Conservation (phyloP, 2,797 vertebrate species). For the Enteromius viviparus region DNA sequence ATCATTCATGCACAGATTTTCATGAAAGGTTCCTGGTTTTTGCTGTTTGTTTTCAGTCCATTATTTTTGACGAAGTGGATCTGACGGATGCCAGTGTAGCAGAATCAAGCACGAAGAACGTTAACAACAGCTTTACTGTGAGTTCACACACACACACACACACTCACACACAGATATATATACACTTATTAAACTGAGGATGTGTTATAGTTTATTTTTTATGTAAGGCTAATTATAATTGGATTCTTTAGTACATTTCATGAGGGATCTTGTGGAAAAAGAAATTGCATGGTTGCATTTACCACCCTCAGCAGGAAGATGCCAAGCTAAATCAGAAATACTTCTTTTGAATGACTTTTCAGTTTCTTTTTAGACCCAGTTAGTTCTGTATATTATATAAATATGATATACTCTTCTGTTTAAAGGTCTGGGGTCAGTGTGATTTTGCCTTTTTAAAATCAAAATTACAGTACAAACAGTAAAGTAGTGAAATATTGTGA, state of each 20-base stretch:
- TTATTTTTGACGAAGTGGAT: slow-evolving; percentile 98
- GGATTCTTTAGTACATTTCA: neutral
- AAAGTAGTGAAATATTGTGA: neutral
- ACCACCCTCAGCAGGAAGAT: neutral
- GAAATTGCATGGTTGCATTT: neutral
- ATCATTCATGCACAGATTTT: neutral
- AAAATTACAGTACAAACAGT: neutral
- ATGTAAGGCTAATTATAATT: neutral
- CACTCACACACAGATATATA: too few species aligned
- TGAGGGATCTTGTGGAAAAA: neutral
- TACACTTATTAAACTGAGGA: too few species aligned
- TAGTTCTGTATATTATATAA: neutral
- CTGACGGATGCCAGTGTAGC: slow-evolving; percentile 95
- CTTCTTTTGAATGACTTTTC: neutral
- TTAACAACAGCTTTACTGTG: slow-evolving; percentile 99
- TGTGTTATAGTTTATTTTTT: neutral
- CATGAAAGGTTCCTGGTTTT: neutral
- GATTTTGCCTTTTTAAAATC: neutral
- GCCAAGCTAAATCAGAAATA: neutral
- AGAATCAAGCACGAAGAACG: slow-evolving; percentile 97
- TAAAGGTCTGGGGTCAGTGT: neutral
- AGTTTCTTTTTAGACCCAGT: neutral
- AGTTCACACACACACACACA: slow-evolving; percentile 60
- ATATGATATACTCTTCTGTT: neutral
- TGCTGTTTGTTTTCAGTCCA: slow-evolving; percentile 79